Evolutionary conservation across 2,797 vertebrate genomes (phyloP), one percentile per base, ranked within the genome.

Genomic region (Thaleichthys pacificus): DNA sequence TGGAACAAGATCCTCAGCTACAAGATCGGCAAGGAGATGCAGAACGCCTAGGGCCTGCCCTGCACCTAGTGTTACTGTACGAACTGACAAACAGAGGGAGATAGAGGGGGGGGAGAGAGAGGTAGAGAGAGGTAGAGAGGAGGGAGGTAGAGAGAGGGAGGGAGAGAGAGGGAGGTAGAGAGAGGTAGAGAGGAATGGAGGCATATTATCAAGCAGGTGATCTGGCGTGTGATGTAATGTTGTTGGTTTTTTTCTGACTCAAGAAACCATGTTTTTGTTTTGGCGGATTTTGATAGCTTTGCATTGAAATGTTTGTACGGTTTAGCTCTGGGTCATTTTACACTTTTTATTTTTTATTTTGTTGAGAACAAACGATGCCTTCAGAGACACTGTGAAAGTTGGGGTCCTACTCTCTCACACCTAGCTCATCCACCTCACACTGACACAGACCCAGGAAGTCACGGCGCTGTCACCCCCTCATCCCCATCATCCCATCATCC

Each of bases 1-100:
- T 98, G 97, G 97, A 98, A 96, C 95, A 99, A 98, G 93, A 98
- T 99, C 91, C 96, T 98, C 84, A 98, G 96, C 91, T 98, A 98
- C 93, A 98, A 97, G 93, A 98, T 98, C 51, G 96, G 96, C 91
- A 98, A 98, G 83, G 97, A 99, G 87, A 97, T 98, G 96, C 97
- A 98, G 87, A 97, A 94, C 2, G 93, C 95, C 89, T 97, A 95
- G 89, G 68, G 66, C 63, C 5, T 6, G 51, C 56, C 30, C 5
- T 28, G n/a, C 79, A 22, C 76, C 70, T 64, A 61, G 56, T 61
- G 77, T 85, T 74, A 77, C 57, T 81, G 66, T 74, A 73, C 82
- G 74, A 76, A 83, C 77, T 79, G 42, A 85, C 78, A 82, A 80
- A 80, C 76, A 58, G 77, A 77, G 76, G 47, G 63, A 66, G 69